These are phyloP conservation scores for Chalcosyrphus nemorum DNA, from an alignment of 2,888 invertebrate genomes.

Conservation along the genomic window DNA sequence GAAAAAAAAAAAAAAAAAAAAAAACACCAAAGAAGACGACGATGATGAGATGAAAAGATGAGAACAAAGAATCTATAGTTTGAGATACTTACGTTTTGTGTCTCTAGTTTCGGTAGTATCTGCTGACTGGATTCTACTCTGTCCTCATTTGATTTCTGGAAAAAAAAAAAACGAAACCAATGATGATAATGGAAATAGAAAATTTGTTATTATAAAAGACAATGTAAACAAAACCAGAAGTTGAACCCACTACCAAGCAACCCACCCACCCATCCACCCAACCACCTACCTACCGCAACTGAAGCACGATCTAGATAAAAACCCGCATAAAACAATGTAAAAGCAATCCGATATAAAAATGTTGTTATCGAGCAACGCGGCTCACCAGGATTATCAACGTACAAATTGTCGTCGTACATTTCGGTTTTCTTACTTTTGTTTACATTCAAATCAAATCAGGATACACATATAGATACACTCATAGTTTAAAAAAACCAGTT, in stretches of 20 bases:
- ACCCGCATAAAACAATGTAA: slow-evolving; percentile 75
- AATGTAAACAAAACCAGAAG: slow-evolving; percentile 41
- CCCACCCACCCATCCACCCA: slow-evolving; percentile 41
- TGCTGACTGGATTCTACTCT: slow-evolving; percentile 59
- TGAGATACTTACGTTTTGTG: slow-evolving; percentile 74
- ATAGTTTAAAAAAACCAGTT: slow-evolving; percentile 52
- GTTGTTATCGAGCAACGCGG: slow-evolving; percentile 74
- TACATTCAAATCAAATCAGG: slow-evolving; percentile 34
- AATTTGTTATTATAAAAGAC: slow-evolving; percentile 8
- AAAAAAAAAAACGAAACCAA: slow-evolving; percentile 50
- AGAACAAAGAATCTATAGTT: slow-evolving; percentile 54
- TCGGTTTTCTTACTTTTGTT: too few relatives aligned
- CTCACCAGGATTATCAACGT: slow-evolving; percentile 68
- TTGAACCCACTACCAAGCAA: too few relatives aligned
- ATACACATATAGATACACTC: neutral
- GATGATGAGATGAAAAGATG: neutral
- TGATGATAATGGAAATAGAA: slow-evolving; percentile 28
- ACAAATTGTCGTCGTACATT: slow-evolving; percentile 74
- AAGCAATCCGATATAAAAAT: slow-evolving; percentile 74
- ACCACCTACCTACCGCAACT: slow-evolving; percentile 27
- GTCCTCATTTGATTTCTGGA: slow-evolving; percentile 75
- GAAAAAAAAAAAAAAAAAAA: slow-evolving; percentile 60
- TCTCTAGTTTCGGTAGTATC: slow-evolving; percentile 73
- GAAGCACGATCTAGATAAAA: slow-evolving; percentile 74
- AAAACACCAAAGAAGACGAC: too few relatives aligned